Conservation (phyloP, 2,888 invertebrate species). For the Agriotes lineatus region DNA sequence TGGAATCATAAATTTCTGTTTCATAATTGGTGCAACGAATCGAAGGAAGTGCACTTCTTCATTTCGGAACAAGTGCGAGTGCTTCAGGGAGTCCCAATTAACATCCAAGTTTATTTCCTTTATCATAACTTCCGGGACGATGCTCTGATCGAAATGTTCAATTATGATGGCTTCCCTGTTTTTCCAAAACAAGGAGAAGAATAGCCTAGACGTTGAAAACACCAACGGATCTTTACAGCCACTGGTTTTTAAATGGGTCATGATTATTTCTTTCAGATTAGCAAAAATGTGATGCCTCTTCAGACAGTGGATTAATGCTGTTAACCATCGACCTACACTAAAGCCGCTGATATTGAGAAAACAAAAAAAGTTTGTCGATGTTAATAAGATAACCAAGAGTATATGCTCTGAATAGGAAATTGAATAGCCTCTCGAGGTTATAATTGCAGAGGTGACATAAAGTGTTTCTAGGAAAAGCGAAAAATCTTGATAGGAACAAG, state of each 20-base stretch:
- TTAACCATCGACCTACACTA: background rate
- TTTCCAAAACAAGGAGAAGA: slow-evolving; percentile 25
- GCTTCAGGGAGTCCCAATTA: slow-evolving; percentile 48
- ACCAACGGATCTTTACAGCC: background rate
- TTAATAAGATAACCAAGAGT: background rate
- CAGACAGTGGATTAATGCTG: background rate
- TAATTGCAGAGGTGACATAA: background rate
- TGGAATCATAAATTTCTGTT: slow-evolving; percentile 46
- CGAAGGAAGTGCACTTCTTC: slow-evolving; percentile 46
- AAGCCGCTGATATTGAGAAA: slow-evolving; percentile 2
- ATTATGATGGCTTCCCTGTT: slow-evolving; percentile 39
- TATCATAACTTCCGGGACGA: slow-evolving; percentile 44
- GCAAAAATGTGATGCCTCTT: background rate
- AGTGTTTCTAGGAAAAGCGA: background rate
- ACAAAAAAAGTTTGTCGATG: background rate
- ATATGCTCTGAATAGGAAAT: background rate
- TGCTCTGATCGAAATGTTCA: slow-evolving; percentile 27
- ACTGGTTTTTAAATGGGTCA: background rate
- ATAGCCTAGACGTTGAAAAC: background rate
- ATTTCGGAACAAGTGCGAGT: slow-evolving; percentile 50
- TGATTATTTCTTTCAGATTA: background rate
- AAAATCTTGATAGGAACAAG: background rate
- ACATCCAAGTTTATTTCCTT: slow-evolving; percentile 48
- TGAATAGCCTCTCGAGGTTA: background rate
- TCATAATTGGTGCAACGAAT: slow-evolving; percentile 40